Evolutionary conservation across 2,888 invertebrate genomes (phyloP), one percentile per base, ranked within the genome.

Genomic region (Hedychridium roseum): DNA sequence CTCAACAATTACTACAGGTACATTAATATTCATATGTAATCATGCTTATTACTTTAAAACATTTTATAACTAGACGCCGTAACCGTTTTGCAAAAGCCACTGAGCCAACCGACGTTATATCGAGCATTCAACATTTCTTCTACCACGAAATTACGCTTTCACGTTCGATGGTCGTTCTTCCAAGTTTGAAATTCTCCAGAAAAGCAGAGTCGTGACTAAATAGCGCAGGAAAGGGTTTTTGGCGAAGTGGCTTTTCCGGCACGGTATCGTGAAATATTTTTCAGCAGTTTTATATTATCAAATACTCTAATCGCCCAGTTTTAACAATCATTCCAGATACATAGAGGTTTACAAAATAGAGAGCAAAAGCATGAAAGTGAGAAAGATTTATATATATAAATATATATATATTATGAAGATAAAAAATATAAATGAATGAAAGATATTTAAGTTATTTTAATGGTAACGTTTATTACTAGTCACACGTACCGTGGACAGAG

Each of bases 381-480:
- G 50, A 59, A 40, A 50, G 38, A 58, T 50, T 57, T 63, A 51
- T 57, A 51, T 51, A 50, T 50, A 57, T 46, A 57, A 63, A 54
- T 58, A 66, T 62, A 60, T 57, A 55, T 51, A 57, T 57, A 54
- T 55, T 43, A 17, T 39, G 47, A 41, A 37, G 42, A 39, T 31
- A 27, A 40, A 11, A 52, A 38, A 48, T 43, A 50, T 36, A 45
- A 57, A 48, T 46, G 50, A 67, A 50, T 43, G 46, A 63, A 60
- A 59, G 60, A 60, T 66, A 59, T 70, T 71, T 70, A 72, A 71
- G 62, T 73, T 73, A 73, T 74, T 71, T 71, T 68, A 60, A 61
- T n/a, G 63, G 50, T 64, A 71, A 70, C 56, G 65, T 69, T 70
- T 73, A 70, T 69, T 69, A 66, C 75, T 76, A 76, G 76, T 76